Evolutionary conservation across 2,888 invertebrate species (phyloP).

Genomic region (Microdon myrmicae): DNA sequence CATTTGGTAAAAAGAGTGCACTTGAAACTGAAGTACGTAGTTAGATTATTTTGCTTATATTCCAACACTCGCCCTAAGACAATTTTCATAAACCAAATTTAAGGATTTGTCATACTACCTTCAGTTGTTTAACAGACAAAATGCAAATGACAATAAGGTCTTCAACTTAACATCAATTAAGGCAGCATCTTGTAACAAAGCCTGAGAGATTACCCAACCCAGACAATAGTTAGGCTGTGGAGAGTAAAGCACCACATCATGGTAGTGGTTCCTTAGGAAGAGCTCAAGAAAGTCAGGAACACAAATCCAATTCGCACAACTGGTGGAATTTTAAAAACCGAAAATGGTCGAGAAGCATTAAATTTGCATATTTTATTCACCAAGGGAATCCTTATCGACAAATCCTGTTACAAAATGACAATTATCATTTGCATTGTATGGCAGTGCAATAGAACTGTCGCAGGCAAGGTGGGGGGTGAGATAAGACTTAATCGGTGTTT

Average conservation of each 20-base stretch:
- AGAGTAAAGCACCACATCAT: neutral
- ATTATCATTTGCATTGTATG: conserved; percentile 46
- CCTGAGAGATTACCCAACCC: conserved; percentile 29
- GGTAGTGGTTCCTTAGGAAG: no score
- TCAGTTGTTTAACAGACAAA: conserved; percentile 16
- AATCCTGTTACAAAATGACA: conserved; percentile 49
- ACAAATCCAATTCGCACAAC: conserved; percentile 32
- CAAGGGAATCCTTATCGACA: conserved; percentile 46
- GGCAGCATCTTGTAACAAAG: conserved; percentile 40
- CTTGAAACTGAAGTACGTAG: no score
- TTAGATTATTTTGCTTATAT: no score
- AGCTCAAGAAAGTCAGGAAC: conserved; percentile 8
- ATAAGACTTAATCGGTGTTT: conserved; percentile 49
- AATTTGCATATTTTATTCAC: conserved; percentile 50
- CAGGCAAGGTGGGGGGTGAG: conserved; percentile 12
- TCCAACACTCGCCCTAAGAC: no score
- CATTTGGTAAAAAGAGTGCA: no score
- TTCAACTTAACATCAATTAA: conserved; percentile 43
- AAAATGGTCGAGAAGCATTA: conserved; percentile 35
- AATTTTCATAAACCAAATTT: no score
- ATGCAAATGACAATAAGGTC: conserved; percentile 36
- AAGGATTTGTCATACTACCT: conserved; percentile 26
- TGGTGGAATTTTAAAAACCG: conserved; percentile 32
- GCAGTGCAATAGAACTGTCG: conserved; percentile 9
- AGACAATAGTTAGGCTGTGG: no score